Evolutionary conservation across 2,888 invertebrate genomes (phyloP).

Genomic region (Hydropsyche betteni): DNA sequence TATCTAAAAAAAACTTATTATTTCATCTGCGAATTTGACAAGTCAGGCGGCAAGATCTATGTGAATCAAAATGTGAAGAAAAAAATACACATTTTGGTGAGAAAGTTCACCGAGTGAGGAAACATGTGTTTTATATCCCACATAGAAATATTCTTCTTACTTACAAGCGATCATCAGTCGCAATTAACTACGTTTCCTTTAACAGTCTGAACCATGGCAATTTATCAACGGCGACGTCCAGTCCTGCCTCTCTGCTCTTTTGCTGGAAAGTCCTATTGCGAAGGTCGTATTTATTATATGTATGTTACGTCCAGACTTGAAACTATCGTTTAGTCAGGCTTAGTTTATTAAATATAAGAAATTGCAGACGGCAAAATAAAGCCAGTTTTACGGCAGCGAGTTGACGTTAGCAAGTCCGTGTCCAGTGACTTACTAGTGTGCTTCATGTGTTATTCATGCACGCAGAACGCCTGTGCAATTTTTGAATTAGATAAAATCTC

Average conservation of each 20-base stretch:
- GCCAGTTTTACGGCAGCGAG: constrained; percentile 38
- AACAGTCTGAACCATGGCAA: constrained; percentile 34
- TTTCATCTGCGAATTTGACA: constrained; percentile 12
- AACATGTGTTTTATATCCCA: constrained; percentile 9
- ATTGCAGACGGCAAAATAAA: constrained; percentile 48
- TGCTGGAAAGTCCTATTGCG: background rate
- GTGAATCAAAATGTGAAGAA: background rate
- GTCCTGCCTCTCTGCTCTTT: background rate
- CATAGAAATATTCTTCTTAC: constrained; percentile 8
- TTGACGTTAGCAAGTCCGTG: constrained; percentile 10
- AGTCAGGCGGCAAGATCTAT: background rate
- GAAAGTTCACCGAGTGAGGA: background rate
- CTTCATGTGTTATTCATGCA: constrained; percentile 24
- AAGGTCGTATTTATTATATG: constrained; percentile 24
- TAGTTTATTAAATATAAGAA: constrained; percentile 48
- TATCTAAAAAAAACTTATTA: constrained; percentile 13
- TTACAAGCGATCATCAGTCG: constrained; percentile 34
- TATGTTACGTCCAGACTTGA: constrained; percentile 19
- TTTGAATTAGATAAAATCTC: no score
- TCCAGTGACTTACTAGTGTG: constrained; percentile 14
- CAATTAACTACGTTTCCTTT: constrained; percentile 46
- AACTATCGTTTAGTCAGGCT: constrained; percentile 20
- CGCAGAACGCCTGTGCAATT: background rate
- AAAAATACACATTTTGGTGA: no score
- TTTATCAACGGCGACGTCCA: constrained; percentile 41